These are phyloP conservation scores for Sminthurides bifidus DNA, from an alignment of 1,140 invertebrate species.

Conservation along the genomic window DNA sequence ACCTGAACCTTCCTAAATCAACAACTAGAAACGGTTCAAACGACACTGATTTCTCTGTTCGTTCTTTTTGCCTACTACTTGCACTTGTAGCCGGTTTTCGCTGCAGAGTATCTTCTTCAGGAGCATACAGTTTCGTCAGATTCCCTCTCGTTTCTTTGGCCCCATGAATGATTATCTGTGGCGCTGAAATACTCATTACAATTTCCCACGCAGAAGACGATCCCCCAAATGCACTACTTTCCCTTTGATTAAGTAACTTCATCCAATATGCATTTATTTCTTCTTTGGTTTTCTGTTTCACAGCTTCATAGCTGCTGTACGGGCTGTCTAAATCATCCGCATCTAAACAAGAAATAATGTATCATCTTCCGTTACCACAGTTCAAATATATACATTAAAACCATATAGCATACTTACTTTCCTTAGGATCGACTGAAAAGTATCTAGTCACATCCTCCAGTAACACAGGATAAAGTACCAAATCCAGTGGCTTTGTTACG, in stretches of 20 bases:
- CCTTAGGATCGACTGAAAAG: constrained; percentile 3
- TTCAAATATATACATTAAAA: too few species aligned
- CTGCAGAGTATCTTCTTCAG: too few species aligned
- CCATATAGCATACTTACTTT: too few species aligned
- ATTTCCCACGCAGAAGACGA: constrained; percentile 54
- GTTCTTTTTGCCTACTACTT: neutral
- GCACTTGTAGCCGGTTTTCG: neutral
- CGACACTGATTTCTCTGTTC: too few species aligned
- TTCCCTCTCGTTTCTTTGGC: constrained; percentile 9
- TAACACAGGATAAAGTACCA: constrained; percentile 20
- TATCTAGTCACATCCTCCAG: constrained; percentile 25
- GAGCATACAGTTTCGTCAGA: constrained; percentile 2
- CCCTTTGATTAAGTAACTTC: constrained; percentile 58
- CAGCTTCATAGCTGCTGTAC: constrained; percentile 46
- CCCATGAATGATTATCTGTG: constrained; percentile 62
- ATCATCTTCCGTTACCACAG: too few species aligned
- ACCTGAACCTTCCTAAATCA: constrained; percentile 69
- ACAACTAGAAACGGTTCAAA: constrained; percentile 54
- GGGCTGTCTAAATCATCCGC: constrained; percentile 21
- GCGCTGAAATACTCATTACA: constrained; percentile 80
- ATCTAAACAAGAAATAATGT: constrained; percentile 8
- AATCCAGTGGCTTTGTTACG: constrained; percentile 25
- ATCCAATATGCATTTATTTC: constrained; percentile 76
- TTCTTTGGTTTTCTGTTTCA: constrained; percentile 62
- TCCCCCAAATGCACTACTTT: constrained; percentile 15